Conservation (phyloP, 2,797 vertebrate genomes). For the Halcyon leucocephala region DNA sequence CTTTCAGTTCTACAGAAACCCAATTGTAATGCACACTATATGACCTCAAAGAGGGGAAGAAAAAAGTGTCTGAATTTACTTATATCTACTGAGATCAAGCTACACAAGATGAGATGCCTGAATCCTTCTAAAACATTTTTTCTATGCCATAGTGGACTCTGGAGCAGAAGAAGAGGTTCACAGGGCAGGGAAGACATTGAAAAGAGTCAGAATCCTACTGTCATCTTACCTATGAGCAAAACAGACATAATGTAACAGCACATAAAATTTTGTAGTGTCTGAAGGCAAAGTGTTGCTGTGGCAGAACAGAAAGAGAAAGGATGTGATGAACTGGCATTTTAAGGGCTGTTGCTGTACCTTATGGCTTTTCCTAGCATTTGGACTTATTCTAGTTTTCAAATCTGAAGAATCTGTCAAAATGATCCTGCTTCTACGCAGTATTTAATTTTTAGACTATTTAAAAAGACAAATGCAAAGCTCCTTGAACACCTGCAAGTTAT, state of each 20-base stretch:
- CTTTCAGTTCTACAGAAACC: not conserved
- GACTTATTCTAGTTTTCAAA: not conserved
- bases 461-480: not conserved
- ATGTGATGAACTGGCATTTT: not conserved
- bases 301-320: not conserved
- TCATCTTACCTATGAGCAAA: not conserved
- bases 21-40: rapidly evolving
- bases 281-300: not conserved
- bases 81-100: not conserved
- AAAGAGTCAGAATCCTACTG: not conserved
- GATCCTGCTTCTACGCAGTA: not conserved
- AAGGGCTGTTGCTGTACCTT: not conserved
- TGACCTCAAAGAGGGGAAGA: not conserved
- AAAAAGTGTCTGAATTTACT: not conserved
- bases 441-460: not conserved
- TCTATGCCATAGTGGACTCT: not conserved
- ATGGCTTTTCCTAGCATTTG: not conserved
- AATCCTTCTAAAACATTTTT: not conserved
- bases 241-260: not conserved
- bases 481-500: not conserved
- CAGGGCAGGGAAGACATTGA: not conserved
- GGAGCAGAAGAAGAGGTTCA: not conserved
- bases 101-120: not conserved
- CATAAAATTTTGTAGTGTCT: not conserved
- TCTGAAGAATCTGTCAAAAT: not conserved